A percentile compares a stretch with the other conserved stretches of the same genome.
Conservation (phyloP, 2,888 invertebrate genomes). For the Coenonympha arcania region DNA sequence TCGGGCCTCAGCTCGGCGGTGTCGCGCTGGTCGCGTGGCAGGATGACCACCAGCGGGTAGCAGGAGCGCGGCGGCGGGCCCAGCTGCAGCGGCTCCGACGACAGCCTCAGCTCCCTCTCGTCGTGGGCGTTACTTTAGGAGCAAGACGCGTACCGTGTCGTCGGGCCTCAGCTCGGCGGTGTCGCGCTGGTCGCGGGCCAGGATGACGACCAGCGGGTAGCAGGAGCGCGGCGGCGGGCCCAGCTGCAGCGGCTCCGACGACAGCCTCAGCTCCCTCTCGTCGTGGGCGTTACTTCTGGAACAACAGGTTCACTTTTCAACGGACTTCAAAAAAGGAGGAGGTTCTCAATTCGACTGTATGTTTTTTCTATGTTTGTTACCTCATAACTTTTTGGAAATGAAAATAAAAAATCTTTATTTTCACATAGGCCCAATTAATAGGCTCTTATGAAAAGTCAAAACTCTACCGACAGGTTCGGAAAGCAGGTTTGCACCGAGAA, state of each 20-base stretch:
- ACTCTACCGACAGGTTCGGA: no score
- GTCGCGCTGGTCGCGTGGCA: conserved; percentile 77
- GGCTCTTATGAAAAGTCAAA: no score
- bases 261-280: conserved; percentile 77
- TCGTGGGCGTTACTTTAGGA: conserved; percentile 78
- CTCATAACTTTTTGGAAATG: no score
- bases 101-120: conserved; percentile 77
- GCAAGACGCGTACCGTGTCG: conserved; percentile 78
- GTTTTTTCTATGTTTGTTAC: no score
- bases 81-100: conserved; percentile 77
- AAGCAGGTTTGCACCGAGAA: no score
- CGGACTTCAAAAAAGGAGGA: no score
- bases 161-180: conserved; percentile 79
- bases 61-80: conserved; percentile 83
- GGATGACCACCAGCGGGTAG: conserved; percentile 84
- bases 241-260: conserved; percentile 77
- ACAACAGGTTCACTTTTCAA: no score
- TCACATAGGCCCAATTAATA: no score
- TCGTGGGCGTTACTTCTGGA: conserved; percentile 78
- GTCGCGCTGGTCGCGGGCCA: conserved; percentile 77
- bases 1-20: conserved; percentile 70
- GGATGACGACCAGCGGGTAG: conserved; percentile 84
- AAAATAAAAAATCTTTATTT: no score
- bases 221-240: conserved; percentile 83
- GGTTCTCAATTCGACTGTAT: no score